phyloP scores from a whole-genome alignment of 92 coral and sea anemone species.

The Phenganax marumi region DNA sequence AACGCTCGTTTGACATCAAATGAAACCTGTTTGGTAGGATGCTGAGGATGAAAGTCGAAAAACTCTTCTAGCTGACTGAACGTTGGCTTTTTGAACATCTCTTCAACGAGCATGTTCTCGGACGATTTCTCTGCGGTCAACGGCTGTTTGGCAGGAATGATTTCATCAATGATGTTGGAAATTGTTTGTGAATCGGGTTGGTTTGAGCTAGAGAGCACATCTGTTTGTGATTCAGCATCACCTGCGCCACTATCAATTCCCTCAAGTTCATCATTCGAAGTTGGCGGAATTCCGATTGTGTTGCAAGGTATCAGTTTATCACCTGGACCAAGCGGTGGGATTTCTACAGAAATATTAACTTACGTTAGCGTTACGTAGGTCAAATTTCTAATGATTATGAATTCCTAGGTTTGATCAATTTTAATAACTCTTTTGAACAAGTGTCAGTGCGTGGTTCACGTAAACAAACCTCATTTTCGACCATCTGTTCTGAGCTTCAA shows the following conservation, averaged over 20 bases:
- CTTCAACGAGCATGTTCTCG: constrained; percentile 19
- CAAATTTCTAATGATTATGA: too few species aligned
- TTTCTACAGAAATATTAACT: too few species aligned
- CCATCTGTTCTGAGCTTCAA: constrained; percentile 2
- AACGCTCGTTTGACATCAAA: constrained; percentile 20
- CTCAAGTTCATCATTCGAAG: constrained; percentile 12
- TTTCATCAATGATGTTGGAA: constrained; percentile 13
- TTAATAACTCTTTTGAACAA: too few species aligned
- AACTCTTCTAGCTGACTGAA: constrained; percentile 7
- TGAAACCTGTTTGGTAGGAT: constrained; percentile 5
- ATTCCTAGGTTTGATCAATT: too few species aligned
- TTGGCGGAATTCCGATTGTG: constrained; percentile 8
- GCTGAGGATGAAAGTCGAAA: constrained; percentile 8
- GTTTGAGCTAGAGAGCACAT: neutral
- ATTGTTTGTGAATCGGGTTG: constrained; percentile 8
- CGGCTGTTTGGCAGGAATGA: constrained; percentile 12
- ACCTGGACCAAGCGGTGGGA: too few species aligned
- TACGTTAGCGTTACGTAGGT: too few species aligned
- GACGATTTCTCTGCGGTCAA: neutral
- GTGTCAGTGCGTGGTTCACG: too few species aligned
- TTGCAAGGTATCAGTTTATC: too few species aligned
- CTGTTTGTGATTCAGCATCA: neutral
- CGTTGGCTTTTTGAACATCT: constrained; percentile 3
- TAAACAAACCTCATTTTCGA: neutral
- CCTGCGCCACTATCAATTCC: neutral